A percentile compares a stretch with the other conserved stretches of the same genome.
Evolutionary conservation across 2,888 invertebrate species (phyloP).

Genomic region (Acrocera orbiculus): DNA sequence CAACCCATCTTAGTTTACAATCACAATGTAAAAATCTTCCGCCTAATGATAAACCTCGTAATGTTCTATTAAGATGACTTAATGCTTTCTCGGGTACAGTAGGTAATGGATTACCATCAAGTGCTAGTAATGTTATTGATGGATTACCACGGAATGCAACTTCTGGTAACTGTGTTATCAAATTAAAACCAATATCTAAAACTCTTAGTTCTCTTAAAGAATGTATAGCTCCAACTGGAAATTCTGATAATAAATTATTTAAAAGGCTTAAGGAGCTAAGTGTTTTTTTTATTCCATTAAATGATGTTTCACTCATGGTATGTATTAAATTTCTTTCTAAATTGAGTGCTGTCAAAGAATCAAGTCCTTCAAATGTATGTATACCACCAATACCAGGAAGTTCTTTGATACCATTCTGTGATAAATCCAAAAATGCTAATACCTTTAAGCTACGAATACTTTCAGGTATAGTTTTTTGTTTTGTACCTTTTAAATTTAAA

Average conservation of each 20-base stretch:
- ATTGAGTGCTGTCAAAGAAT: constrained; percentile 58
- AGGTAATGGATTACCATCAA: constrained; percentile 78
- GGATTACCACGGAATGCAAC: constrained; percentile 69
- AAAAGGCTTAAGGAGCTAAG: constrained; percentile 74
- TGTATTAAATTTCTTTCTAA: constrained; percentile 77
- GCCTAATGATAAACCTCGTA: constrained; percentile 72
- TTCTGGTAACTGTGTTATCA: constrained; percentile 61
- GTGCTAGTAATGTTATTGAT: constrained; percentile 66
- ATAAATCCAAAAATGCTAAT: constrained; percentile 74
- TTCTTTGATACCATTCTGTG: constrained; percentile 71
- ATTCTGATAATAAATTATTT: constrained; percentile 75
- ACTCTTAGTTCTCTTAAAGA: constrained; percentile 66
- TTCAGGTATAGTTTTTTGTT: constrained; percentile 61
- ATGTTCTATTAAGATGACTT: constrained; percentile 57
- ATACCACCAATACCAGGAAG: constrained; percentile 52
- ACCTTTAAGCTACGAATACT: constrained; percentile 59
- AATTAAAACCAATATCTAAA: constrained; percentile 81
- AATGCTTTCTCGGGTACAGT: constrained; percentile 69
- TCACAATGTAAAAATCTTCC: constrained; percentile 79
- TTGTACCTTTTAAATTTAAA: constrained; percentile 73
- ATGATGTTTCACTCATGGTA: constrained; percentile 54
- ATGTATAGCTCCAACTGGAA: constrained; percentile 65
- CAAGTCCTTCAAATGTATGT: constrained; percentile 55
- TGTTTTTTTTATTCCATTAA: constrained; percentile 60
- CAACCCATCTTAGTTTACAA: constrained; percentile 73